Conservation (phyloP, 2,113 vertebrate species). For the Corythoichthys haematopterus region DNA sequence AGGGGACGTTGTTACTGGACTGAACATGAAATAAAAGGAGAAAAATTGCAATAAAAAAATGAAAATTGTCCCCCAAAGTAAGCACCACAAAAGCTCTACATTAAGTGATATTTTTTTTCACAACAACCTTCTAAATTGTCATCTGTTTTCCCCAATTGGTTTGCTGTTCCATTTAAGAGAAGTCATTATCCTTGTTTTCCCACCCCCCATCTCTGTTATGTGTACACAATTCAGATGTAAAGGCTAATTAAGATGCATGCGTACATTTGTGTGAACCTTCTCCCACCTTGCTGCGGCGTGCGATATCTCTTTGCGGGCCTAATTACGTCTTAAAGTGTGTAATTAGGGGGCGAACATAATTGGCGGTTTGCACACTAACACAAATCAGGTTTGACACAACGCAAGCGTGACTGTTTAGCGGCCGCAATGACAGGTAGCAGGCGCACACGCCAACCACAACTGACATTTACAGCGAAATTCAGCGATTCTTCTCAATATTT, state of each 20-base stretch:
- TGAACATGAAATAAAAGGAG: no score
- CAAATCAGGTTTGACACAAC: constrained; percentile 54
- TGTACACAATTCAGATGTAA: constrained; percentile 25
- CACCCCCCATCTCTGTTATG: constrained; percentile 25
- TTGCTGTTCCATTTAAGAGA: not conserved
- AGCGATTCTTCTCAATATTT: not conserved
- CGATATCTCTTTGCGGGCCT: constrained; percentile 54
- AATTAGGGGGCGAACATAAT: constrained; percentile 66
- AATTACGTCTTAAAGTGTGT: constrained; percentile 68
- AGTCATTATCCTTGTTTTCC: constrained; percentile 18
- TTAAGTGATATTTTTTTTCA: no score
- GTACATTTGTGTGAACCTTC: constrained; percentile 28
- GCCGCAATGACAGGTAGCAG: constrained; percentile 7
- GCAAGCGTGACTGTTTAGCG: constrained; percentile 29
- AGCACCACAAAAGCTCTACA: no score
- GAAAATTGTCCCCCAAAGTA: no score
- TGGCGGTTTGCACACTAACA: constrained; percentile 60
- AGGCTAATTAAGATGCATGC: constrained; percentile 34
- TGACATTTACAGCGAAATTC: not conserved
- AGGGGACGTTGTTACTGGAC: no score
- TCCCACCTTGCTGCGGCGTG: constrained; percentile 28
- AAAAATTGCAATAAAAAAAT: no score
- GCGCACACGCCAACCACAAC: not conserved
- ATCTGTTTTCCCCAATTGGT: not conserved
- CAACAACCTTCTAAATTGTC: no score